Base-by-base conservation (phyloP, 2,113 vertebrate species). In the Eudyptes chrysolophus region DNA sequence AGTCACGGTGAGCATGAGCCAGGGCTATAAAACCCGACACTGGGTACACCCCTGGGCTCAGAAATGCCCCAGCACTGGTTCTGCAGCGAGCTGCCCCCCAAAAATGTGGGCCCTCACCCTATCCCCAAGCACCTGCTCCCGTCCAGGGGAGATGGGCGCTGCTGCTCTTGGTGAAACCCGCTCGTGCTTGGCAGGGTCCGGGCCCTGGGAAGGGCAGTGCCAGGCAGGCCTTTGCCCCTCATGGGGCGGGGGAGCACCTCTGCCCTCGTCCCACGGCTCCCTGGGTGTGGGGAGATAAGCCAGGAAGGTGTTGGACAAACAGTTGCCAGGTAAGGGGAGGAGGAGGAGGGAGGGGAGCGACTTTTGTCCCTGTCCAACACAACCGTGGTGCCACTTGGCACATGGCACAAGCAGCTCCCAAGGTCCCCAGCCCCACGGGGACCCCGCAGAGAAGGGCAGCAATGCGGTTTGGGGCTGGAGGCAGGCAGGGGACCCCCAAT, bases 211-310 rank as follows among this genome's bases (percentile, higher is more conserved):
- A 92, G 88, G 90, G 88, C 82, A 96, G 92, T 93, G 82, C 94
- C 95, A 95, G 75, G 66, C 75, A 94, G 93, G 96, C 90, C 96
- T 97, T 98, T 97, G 97, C 95, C 97, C 97, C 15, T 9, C 40
- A 64, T 40, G 89, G 85, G 84, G 78, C 2, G 75, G 76, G 44
- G 89, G 83, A 95, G 89, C 62, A 90, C 84, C 91, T 89, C 94
- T 97, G 90, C 96, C 96, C 88, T 96, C 22, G 17, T 95, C 95
- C 80, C 91, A 58, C 10, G 2, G 57, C 94, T 85, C 91, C 32
- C 55, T 96, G 96, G 97, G 95, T 36, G 96, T 96, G 92, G 90
- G 87, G 85, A 97, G 97, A 98, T 96, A 97, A 97, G 97, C 87
- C 34, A 57, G 76, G 77, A 94, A 95, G 72, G 96, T 95, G 93